Percentiles rank a stretch among this genome's conserved stretches.
These are phyloP conservation scores for Nemotelus pantherinus DNA, from an alignment of 2,888 invertebrate species.

Conservation along the genomic window DNA sequence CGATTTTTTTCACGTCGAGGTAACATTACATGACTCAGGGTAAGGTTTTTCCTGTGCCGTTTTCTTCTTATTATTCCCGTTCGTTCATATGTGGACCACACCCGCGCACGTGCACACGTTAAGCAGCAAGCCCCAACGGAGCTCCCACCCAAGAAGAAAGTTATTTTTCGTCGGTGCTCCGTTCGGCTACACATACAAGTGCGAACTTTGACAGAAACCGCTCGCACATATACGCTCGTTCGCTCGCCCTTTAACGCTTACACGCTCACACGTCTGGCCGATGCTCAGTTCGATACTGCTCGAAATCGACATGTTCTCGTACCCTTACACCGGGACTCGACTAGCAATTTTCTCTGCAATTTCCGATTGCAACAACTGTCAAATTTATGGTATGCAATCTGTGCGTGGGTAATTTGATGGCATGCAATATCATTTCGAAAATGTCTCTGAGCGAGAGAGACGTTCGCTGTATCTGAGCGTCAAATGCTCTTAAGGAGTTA, in stretches of 20 bases:
- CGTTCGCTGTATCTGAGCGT: too few relatives aligned
- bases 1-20: slow-evolving; percentile 22
- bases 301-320: slow-evolving; percentile 30
- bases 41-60: slow-evolving; percentile 25
- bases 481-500: too few relatives aligned
- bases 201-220: slow-evolving; percentile 39
- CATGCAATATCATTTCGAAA: too few relatives aligned
- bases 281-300: slow-evolving; percentile 34
- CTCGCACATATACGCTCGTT: slow-evolving; percentile 31
- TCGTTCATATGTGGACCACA: slow-evolving; percentile 59
- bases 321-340: too few relatives aligned
- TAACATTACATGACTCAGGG: slow-evolving; percentile 43
- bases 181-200: slow-evolving; percentile 36
- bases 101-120: slow-evolving; percentile 64
- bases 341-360: too few relatives aligned
- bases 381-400: too few relatives aligned
- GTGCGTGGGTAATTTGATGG: too few relatives aligned
- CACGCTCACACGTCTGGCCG: slow-evolving; percentile 27
- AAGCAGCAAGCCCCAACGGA: slow-evolving; percentile 38
- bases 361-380: too few relatives aligned
- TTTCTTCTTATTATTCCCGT: slow-evolving; percentile 15
- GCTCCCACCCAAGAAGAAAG: slow-evolving; percentile 42
- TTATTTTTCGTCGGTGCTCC: slow-evolving; percentile 42
- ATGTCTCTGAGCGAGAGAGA: too few relatives aligned
- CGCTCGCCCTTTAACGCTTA: slow-evolving; percentile 11